phyloP scores from a whole-genome alignment of 2,888 invertebrate genomes.

The Drosophila acutilabella region DNA sequence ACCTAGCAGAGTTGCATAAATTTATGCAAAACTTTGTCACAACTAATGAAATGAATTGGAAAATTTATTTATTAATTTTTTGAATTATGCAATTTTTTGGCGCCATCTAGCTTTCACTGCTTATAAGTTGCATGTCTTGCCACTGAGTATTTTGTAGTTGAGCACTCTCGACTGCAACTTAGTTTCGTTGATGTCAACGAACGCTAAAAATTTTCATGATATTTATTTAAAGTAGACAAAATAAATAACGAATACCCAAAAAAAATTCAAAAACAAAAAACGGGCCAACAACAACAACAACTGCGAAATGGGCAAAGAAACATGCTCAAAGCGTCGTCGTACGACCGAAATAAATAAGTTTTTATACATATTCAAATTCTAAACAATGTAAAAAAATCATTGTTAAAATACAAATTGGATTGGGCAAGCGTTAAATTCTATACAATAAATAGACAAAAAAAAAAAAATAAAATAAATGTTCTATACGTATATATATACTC shows the following conservation, averaged over 20 bases:
- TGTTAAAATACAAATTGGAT: slow-evolving; percentile 63
- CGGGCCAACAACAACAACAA: slow-evolving; percentile 20
- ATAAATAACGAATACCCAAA: slow-evolving; percentile 66
- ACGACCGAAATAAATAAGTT: slow-evolving; percentile 42
- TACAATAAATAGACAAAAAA: slow-evolving; percentile 31
- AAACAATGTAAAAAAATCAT: slow-evolving; percentile 65
- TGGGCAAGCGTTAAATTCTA: slow-evolving; percentile 24
- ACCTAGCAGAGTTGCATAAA: background rate
- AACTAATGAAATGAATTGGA: background rate
- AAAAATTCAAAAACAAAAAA: slow-evolving; percentile 41
- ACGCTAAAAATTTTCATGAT: slow-evolving; percentile 75
- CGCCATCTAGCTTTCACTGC: background rate
- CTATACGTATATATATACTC: background rate
- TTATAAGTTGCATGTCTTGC: background rate
- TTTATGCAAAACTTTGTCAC: background rate
- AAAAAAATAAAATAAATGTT: background rate
- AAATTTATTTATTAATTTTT: background rate
- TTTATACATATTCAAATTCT: slow-evolving; percentile 71
- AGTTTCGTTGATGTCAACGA: slow-evolving; percentile 71
- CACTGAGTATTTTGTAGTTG: background rate
- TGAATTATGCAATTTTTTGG: background rate
- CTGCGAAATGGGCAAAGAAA: slow-evolving; percentile 47
- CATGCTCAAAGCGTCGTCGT: slow-evolving; percentile 70
- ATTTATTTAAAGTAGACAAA: slow-evolving; percentile 79
- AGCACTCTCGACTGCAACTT: slow-evolving; percentile 8